Evolutionary conservation across 2,888 invertebrate genomes (phyloP).

Genomic region (Syrista parreyssii): DNA sequence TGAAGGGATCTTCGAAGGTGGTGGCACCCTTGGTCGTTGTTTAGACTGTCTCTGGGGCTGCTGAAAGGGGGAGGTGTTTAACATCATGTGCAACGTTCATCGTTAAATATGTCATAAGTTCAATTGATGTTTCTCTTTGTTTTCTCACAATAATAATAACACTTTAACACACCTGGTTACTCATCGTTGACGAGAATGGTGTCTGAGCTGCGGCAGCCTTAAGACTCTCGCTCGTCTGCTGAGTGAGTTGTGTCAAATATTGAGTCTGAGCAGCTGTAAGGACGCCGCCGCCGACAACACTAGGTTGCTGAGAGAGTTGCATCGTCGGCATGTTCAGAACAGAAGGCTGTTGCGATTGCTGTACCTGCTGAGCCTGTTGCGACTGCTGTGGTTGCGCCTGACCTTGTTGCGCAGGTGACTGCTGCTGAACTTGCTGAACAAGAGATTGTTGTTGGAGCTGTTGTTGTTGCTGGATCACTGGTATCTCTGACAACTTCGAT

Average conservation of each 20-base stretch:
- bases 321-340: constrained; percentile 55
- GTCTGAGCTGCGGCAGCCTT: constrained; percentile 66
- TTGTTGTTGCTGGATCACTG: constrained; percentile 64
- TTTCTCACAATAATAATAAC: neutral
- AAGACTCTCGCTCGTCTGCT: constrained; percentile 69
- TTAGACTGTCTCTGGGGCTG: constrained; percentile 58
- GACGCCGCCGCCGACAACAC: constrained; percentile 60
- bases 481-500: constrained; percentile 54
- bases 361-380: constrained; percentile 55
- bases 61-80: neutral
- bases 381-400: constrained; percentile 38
- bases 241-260: constrained; percentile 71
- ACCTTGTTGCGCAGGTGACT: constrained; percentile 43
- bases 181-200: constrained; percentile 53
- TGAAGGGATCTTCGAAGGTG: constrained; percentile 82
- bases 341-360: constrained; percentile 44
- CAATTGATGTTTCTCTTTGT: neutral
- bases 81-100: neutral
- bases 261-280: constrained; percentile 72
- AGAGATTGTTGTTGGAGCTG: constrained; percentile 65
- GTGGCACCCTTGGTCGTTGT: constrained; percentile 61
- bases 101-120: constrained; percentile 14
- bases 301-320: constrained; percentile 63
- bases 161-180: constrained; percentile 46
- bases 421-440: constrained; percentile 26